Conservation (phyloP, 2,888 invertebrate species). For the Drosophila colorata region DNA sequence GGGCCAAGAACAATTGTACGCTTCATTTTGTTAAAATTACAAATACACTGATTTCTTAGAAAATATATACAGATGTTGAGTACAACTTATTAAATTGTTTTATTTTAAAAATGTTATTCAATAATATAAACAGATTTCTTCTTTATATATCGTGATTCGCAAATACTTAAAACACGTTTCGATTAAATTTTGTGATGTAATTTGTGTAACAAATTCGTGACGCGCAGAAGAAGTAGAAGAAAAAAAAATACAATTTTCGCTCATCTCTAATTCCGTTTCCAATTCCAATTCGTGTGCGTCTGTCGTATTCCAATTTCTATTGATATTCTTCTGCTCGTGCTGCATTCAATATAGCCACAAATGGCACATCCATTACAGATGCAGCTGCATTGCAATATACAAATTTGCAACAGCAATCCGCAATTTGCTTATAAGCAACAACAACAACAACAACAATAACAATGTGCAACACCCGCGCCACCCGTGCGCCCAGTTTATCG, state of each 20-base stretch:
- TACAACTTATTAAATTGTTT: too few species aligned
- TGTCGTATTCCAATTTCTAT: constrained; percentile 28
- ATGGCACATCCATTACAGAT: constrained; percentile 77
- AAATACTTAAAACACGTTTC: neutral
- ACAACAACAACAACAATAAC: constrained; percentile 24
- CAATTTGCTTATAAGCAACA: constrained; percentile 63
- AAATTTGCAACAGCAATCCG: constrained; percentile 63
- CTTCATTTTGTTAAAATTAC: too few species aligned
- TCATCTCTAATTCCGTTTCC: constrained; percentile 28
- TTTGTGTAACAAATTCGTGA: constrained; percentile 14
- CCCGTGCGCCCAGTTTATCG: constrained; percentile 25
- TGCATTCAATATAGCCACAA: constrained; percentile 60
- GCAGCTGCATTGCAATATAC: constrained; percentile 61
- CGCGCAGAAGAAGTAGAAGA: neutral
- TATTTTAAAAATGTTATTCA: too few species aligned
- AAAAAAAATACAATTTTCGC: constrained; percentile 9
- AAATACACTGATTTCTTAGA: too few species aligned
- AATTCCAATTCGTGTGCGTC: constrained; percentile 12
- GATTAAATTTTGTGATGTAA: constrained; percentile 21
- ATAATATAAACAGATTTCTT: too few species aligned
- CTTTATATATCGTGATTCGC: too few species aligned
- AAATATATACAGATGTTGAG: too few species aligned
- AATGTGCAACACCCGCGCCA: constrained; percentile 9
- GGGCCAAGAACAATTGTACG: too few species aligned
- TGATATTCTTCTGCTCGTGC: constrained; percentile 46